Evolutionary conservation across 2,113 vertebrate genomes (phyloP).

Genomic region (Gambusia holbrooki): DNA sequence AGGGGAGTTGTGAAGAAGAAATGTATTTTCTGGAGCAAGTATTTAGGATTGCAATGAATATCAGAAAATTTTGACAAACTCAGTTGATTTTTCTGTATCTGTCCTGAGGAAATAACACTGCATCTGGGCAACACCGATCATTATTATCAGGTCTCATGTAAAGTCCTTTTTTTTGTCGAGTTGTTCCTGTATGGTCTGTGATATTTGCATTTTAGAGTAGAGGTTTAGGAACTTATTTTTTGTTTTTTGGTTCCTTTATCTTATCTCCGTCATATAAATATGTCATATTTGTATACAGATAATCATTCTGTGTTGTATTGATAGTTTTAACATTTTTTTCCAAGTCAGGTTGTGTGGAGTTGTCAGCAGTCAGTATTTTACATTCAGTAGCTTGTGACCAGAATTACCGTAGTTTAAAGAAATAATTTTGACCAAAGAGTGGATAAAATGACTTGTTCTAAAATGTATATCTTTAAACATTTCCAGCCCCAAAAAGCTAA

Average conservation of each 20-base stretch:
- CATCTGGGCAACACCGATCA: slow-evolving; percentile 53
- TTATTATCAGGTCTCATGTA: slow-evolving; percentile 27
- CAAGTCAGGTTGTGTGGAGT: neutral
- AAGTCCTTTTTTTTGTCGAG: neutral
- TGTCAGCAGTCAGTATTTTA: neutral
- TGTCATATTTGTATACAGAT: slow-evolving; percentile 11
- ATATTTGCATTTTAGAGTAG: slow-evolving; percentile 18
- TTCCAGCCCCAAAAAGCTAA: too few relatives aligned
- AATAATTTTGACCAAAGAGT: too few relatives aligned
- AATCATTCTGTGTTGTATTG: slow-evolving; percentile 2
- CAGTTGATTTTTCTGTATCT: neutral
- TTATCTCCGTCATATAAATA: slow-evolving; percentile 40
- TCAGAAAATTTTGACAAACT: neutral
- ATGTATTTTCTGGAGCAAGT: too few relatives aligned
- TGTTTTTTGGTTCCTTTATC: slow-evolving; percentile 29
- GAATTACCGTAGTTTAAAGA: neutral
- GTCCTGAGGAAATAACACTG: slow-evolving; percentile 1
- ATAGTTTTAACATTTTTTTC: slow-evolving; percentile 11
- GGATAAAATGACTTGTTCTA: too few relatives aligned
- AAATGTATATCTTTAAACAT: too few relatives aligned
- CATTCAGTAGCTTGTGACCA: neutral
- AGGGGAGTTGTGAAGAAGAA: neutral
- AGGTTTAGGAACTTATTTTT: slow-evolving; percentile 4
- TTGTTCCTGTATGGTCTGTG: slow-evolving; percentile 14
- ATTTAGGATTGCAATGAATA: too few relatives aligned